Evolutionary conservation across 2,888 invertebrate genomes (phyloP).

Genomic region (Tridacna crocea): DNA sequence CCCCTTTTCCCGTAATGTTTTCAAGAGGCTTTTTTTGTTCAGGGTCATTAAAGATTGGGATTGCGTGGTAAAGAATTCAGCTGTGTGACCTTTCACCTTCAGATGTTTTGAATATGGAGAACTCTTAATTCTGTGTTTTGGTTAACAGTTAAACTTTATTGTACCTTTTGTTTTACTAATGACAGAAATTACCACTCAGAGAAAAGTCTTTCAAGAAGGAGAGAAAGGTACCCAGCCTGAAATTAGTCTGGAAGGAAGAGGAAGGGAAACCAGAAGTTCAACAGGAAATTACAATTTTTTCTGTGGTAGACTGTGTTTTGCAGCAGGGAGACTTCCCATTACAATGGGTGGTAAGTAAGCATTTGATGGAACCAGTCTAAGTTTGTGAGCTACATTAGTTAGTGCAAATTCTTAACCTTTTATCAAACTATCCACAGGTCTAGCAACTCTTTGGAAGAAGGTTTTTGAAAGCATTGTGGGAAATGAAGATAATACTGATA

Average conservation of each 20-base stretch:
- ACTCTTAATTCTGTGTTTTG: too few relatives aligned
- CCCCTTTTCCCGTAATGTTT: too few relatives aligned
- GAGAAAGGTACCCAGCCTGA: constrained; percentile 70
- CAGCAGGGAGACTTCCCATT: constrained; percentile 70
- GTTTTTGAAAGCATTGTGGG: not conserved
- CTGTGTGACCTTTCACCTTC: too few relatives aligned
- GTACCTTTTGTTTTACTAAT: not conserved
- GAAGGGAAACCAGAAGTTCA: constrained; percentile 60
- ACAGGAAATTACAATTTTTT: constrained; percentile 78
- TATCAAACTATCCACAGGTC: not conserved
- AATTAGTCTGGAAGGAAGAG: constrained; percentile 72
- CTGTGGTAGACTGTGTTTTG: constrained; percentile 76
- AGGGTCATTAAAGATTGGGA: too few relatives aligned
- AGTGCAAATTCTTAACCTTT: not conserved
- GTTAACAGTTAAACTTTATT: too few relatives aligned
- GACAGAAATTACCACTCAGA: constrained; percentile 75
- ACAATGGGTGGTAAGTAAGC: constrained; percentile 78
- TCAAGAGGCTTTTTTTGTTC: too few relatives aligned
- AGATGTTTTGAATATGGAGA: too few relatives aligned
- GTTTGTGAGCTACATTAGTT: not conserved
- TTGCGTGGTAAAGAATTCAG: too few relatives aligned
- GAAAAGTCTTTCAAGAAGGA: constrained; percentile 62
- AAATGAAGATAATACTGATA: not conserved
- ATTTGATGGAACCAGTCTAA: not conserved
- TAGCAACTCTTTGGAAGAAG: not conserved